Conservation (phyloP, 2,888 invertebrate species). For the Ophion obscuratus region DNA sequence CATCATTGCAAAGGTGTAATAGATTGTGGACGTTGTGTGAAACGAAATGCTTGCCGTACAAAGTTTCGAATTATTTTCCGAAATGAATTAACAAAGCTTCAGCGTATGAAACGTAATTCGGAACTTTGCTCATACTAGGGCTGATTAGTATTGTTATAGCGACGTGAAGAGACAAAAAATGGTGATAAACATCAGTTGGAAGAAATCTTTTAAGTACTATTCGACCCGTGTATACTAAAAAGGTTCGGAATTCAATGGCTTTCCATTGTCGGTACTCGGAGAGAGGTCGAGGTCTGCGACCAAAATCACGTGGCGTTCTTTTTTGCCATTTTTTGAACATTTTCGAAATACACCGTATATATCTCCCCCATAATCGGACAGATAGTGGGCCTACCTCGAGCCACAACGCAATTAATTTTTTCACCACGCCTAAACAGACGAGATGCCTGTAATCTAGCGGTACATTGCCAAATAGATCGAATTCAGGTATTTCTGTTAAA, state of each 20-base stretch:
- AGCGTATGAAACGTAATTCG: constrained; percentile 38
- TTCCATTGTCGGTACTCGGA: constrained; percentile 34
- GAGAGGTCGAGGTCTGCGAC: constrained; percentile 32
- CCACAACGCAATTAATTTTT: constrained; percentile 51
- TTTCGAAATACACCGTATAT: background rate
- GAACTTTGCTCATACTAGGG: constrained; percentile 34
- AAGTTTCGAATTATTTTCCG: background rate
- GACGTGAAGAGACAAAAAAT: constrained; percentile 36
- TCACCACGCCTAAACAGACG: constrained; percentile 61
- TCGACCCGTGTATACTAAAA: constrained; percentile 43
- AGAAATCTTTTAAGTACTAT: constrained; percentile 18
- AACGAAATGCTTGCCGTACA: constrained; percentile 53
- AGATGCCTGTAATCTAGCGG: constrained; percentile 68
- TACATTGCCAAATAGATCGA: constrained; percentile 59
- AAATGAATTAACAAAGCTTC: constrained; percentile 24
- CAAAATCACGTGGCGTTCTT: constrained; percentile 25
- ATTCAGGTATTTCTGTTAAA: constrained; percentile 8
- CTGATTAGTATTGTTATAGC: constrained; percentile 35
- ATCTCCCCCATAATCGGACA: background rate
- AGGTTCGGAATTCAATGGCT: constrained; percentile 40
- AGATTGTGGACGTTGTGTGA: constrained; percentile 76
- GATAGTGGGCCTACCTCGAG: constrained; percentile 22
- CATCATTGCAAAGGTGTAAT: constrained; percentile 74
- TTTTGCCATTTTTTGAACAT: background rate
- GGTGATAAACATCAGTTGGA: background rate